Base-by-base conservation (phyloP, 2,888 invertebrate genomes). In the Hirtodrosophila cameraria region DNA sequence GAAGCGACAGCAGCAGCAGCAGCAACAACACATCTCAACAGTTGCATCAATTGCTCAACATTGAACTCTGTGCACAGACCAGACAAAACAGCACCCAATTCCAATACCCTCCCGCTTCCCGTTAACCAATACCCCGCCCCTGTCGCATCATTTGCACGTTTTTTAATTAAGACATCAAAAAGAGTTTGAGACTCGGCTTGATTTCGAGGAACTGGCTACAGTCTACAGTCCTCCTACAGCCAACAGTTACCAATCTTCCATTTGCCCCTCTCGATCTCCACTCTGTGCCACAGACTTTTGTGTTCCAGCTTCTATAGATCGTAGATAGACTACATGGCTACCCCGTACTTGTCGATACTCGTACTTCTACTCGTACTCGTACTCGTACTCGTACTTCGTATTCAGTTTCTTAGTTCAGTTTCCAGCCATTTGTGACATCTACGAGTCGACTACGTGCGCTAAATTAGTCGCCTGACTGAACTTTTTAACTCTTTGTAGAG, bases 21-120 rank as follows among this genome's bases (percentile, higher is more conserved):
- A 43, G 46, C 77, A 48, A 57, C 80, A 59, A 62, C 87, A 86
- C 85, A 86, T 86, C 86, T 86, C 81, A 82, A 86, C 86, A 86
- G 87, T 86, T 87, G 84, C 84, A 86, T 86, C 86, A 86, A 86
- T 86, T 86, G 86, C 86, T 84, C 79, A 87, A 87, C 86, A 79
- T 83, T 86, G 87, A 86, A 86, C 84, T 75, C 81, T 76, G 68
- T 60, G 53, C 67, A 72, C 35, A 67, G 61, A 23, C 38, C 64
- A 61, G 55, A 43, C 54, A 48, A 63, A n/a, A 55, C 59, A 15
- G 42, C 8, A 13, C 12, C 36, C 39, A 35, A 27, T 31, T 25
- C 38, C 12, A 33, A 12, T 9, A 11, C 20, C 15, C n/a, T 6
- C 27, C 45, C 13, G 12, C 54, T 16, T 15, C 23, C 0, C 28